Percentiles rank a stretch among this genome's conserved stretches.
Conservation (phyloP, 2,113 vertebrate genomes). For the Uria aalge region DNA sequence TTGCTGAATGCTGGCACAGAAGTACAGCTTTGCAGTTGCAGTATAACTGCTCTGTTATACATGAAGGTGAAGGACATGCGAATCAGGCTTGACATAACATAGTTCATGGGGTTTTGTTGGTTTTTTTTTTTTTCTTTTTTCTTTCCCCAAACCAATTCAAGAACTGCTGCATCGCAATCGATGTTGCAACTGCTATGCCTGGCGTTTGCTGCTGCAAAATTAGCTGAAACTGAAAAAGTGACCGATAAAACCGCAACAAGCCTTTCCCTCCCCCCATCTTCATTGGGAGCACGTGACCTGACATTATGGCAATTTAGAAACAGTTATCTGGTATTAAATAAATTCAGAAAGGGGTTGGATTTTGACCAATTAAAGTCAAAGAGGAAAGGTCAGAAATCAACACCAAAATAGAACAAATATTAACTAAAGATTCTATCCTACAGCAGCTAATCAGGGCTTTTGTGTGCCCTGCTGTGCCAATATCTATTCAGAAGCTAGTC, state of each 20-base stretch:
- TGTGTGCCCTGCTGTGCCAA: slow-evolving; percentile 61
- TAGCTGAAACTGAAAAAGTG: neutral
- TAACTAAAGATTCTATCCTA: slow-evolving; percentile 13
- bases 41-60: neutral
- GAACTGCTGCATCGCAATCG: neutral
- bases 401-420: slow-evolving; percentile 28
- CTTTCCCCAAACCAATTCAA: neutral
- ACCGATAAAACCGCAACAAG: neutral
- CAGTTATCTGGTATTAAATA: neutral
- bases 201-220: neutral
- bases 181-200: neutral
- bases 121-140: neutral
- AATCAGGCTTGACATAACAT: neutral
- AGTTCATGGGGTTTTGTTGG: neutral
- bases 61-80: neutral
- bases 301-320: neutral
- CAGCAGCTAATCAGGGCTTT: slow-evolving; percentile 50
- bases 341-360: neutral
- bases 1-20: neutral
- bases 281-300: neutral
- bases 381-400: slow-evolving; percentile 35
- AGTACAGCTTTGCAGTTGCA: neutral
- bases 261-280: neutral
- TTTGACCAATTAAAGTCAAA: slow-evolving; percentile 12
- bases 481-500: slow-evolving; percentile 53